A percentile compares a stretch with the other conserved stretches of the same genome.
These are phyloP conservation scores for Ibidorhyncha struthersii DNA, from an alignment of 2,113 vertebrate species.

Conservation along the genomic window DNA sequence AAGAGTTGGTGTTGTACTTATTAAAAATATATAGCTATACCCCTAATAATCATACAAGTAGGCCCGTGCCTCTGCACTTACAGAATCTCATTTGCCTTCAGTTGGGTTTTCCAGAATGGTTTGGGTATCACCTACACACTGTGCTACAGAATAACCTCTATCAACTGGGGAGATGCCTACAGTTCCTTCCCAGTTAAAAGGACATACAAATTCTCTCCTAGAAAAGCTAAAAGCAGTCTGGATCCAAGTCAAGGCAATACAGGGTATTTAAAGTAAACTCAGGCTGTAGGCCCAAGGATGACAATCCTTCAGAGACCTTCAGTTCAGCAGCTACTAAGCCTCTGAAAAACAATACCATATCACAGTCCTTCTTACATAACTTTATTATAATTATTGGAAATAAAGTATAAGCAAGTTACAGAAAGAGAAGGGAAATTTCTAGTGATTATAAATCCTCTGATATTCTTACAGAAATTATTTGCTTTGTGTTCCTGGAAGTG, in stretches of 20 bases:
- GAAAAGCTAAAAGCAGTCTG: not conserved
- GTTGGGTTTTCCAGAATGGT: not conserved
- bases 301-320: not conserved
- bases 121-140: not conserved
- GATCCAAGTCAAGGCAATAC: not conserved
- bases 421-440: not conserved
- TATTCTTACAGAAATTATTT: not conserved
- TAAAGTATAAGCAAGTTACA: not conserved
- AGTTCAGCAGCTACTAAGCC: not conserved
- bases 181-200: not conserved
- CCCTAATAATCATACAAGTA: not conserved
- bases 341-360: not conserved
- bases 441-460: not conserved
- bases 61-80: not conserved
- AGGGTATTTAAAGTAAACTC: not conserved
- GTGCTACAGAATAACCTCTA: not conserved
- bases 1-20: not conserved
- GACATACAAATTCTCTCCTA: not conserved
- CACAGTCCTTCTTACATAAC: not conserved
- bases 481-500: not conserved
- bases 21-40: not conserved
- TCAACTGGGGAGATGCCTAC: not conserved
- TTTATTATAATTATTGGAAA: not conserved
- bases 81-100: not conserved
- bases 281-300: not conserved